Percentiles rank a stretch among this genome's conserved stretches.
phyloP scores from a whole-genome alignment of 2,888 invertebrate genomes.

The Drosophila setosimentum region DNA sequence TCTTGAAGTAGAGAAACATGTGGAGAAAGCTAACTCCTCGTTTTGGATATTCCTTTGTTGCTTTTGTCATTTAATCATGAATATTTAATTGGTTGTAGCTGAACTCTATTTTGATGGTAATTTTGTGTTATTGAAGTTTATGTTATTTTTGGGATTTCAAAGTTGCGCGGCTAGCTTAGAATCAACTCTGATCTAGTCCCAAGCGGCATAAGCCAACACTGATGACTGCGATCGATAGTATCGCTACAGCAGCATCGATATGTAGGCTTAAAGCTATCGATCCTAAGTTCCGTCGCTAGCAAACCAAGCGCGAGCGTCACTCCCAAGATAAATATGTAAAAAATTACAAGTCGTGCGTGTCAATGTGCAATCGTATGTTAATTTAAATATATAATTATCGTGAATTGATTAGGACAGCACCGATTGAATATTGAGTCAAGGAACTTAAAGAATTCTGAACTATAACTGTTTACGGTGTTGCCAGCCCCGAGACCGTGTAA shows the following conservation, averaged over 20 bases:
- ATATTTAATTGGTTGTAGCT: neutral
- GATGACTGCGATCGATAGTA: slow-evolving; percentile 22
- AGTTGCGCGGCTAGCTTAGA: slow-evolving; percentile 23
- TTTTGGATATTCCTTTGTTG: neutral
- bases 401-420: slow-evolving; percentile 1
- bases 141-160: slow-evolving; percentile 7
- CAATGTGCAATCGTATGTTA: slow-evolving; percentile 56
- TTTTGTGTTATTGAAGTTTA: neutral
- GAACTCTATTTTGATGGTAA: neutral
- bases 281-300: slow-evolving; percentile 36
- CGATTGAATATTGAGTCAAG: neutral
- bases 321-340: slow-evolving; percentile 57
- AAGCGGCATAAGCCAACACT: slow-evolving; percentile 22
- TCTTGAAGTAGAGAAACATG: neutral
- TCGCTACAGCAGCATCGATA: slow-evolving; percentile 29
- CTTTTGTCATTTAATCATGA: neutral
- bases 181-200: slow-evolving; percentile 43
- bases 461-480: slow-evolving; percentile 33
- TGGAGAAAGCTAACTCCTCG: neutral
- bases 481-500: slow-evolving; percentile 32
- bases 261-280: slow-evolving; percentile 46
- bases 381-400: slow-evolving; percentile 20
- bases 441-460: slow-evolving; percentile 16
- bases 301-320: slow-evolving; percentile 58
- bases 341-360: slow-evolving; percentile 50